Conservation (phyloP, 2,113 vertebrate genomes). For the Craseonycteris thonglongyai region DNA sequence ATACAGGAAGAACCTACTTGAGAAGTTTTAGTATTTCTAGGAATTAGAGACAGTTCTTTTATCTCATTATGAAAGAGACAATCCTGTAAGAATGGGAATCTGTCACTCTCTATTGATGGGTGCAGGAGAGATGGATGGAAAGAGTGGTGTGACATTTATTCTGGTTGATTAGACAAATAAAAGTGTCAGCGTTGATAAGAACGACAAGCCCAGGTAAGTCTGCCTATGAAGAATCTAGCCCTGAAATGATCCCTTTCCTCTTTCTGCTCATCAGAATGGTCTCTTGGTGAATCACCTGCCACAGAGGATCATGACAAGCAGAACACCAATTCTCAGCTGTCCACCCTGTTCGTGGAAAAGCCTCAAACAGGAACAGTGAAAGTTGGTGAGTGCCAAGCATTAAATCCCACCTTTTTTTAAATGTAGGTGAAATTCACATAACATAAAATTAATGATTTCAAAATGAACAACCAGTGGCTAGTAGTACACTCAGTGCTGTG, state of each 20-base stretch:
- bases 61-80: neutral
- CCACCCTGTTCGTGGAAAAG: constrained; percentile 89
- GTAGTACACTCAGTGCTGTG: neutral
- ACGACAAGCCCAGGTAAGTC: constrained; percentile 74
- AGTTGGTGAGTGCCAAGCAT: constrained; percentile 87
- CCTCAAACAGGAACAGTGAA: constrained; percentile 86
- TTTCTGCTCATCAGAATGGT: constrained; percentile 86
- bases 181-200: constrained; percentile 44
- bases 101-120: neutral
- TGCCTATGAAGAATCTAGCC: neutral
- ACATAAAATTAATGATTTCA: neutral
- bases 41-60: neutral
- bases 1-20: neutral
- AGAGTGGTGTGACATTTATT: neutral
- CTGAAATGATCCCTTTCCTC: constrained; percentile 57
- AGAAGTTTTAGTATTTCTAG: neutral
- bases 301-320: constrained; percentile 89
- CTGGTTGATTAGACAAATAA: constrained; percentile 49
- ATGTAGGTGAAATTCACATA: neutral
- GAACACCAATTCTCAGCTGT: constrained; percentile 82
- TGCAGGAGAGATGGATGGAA: neutral
- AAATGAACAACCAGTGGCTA: neutral
- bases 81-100: constrained; percentile 33
- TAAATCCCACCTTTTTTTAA: neutral
- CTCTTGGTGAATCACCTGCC: constrained; percentile 86